Percentiles rank a stretch among this genome's conserved stretches.
Evolutionary conservation across 2,888 invertebrate species (phyloP).

Genomic region (Leptinotarsa haldemani): DNA sequence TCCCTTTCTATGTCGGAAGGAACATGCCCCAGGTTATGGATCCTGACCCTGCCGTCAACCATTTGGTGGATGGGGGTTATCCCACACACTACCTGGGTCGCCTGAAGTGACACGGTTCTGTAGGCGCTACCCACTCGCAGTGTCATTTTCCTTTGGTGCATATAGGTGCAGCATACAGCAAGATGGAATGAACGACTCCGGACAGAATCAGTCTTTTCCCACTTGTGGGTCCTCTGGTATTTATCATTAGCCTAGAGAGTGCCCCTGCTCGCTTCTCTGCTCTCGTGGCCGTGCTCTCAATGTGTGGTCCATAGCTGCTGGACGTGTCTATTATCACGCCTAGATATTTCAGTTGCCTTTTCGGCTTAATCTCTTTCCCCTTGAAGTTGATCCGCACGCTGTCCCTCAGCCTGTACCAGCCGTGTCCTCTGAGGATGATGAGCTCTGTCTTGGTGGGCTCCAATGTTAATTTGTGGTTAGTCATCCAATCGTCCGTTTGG

Average conservation of each 20-base stretch:
- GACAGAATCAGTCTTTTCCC: not conserved
- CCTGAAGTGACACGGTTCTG: constrained; percentile 6
- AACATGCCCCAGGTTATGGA: not conserved
- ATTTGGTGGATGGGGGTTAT: not conserved
- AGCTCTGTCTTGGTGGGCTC: constrained; percentile 35
- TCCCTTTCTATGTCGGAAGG: not conserved
- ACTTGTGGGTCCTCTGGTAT: constrained; percentile 7
- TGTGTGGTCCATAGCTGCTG: not conserved
- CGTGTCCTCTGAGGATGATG: constrained; percentile 24
- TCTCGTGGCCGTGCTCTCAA: not conserved
- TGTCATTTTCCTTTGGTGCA: constrained; percentile 18
- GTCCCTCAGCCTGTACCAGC: not conserved
- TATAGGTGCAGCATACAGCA: constrained; percentile 26
- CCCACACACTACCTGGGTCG: not conserved
- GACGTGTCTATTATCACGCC: constrained; percentile 22
- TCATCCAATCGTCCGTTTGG: constrained; percentile 21
- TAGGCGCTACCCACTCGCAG: not conserved
- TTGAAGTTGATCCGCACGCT: not conserved
- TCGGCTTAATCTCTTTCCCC: not conserved
- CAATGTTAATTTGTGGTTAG: constrained; percentile 10
- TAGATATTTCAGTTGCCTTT: constrained; percentile 25
- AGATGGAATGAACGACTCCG: constrained; percentile 12
- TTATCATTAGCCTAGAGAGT: constrained; percentile 12
- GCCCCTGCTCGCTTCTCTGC: constrained; percentile 1
- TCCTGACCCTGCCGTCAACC: not conserved